Base-by-base conservation (phyloP, 2,113 vertebrate genomes). In the Taxidea taxus region DNA sequence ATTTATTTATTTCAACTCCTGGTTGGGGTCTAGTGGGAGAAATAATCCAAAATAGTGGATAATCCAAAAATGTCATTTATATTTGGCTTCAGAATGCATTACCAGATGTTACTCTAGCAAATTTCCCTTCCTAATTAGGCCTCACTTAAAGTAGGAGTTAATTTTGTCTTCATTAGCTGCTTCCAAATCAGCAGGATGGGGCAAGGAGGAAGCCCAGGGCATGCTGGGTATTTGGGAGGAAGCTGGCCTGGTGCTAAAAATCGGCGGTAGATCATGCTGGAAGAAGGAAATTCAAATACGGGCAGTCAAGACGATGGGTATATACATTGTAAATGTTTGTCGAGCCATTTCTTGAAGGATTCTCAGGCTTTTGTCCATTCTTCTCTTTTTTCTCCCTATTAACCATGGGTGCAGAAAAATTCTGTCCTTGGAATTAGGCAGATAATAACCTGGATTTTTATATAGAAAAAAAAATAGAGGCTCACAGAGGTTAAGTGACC, bases 11-110 rank as follows among this genome's bases (percentile, higher is more conserved):
- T 88, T 95, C 80, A 90, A 94, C 31, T 97, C 39, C 80, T 94
- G 70, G 62, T 47, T 97, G 66, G 80, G 39, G 66, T 37, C 85
- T 77, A 74, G 70, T 92, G 58, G 88, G 96, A 94, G 66, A 88
- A 89, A 97, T 97, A 98, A 97, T 97, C 94, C 94, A 95, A 98
- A 96, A 91, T 83, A 95, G 86, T 97, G 94, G 94, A 96, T 97
- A 97, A 97, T 97, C 97, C 97, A 96, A 95, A 97, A 98, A 97
- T 97, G 97, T 97, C 95, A 98, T 96, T 97, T 98, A 97, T 97
- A 98, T 97, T 97, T 98, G 98, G 97, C 97, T 94, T 96, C 70
- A 27, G 95, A 97, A 95, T 97, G 87, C 70, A 96, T 96, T 97
- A 97, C 98, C 97, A 98, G 97, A 97, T 98, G 97, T 98, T 98